Conservation (phyloP, 37 sponge, comb jelly and placozoan species). For the Sycon ciliatum region DNA sequence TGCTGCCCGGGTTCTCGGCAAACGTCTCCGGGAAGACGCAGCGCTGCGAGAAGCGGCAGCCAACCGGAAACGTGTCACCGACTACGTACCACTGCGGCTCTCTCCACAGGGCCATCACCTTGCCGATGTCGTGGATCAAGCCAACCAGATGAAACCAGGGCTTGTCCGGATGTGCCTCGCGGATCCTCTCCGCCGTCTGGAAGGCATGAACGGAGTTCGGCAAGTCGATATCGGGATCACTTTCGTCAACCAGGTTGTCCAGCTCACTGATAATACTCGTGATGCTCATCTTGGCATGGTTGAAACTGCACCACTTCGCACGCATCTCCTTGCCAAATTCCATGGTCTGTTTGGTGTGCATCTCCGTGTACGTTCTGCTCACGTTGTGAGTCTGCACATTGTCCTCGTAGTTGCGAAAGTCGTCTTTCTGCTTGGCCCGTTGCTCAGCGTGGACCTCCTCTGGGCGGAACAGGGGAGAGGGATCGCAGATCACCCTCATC, state of each 20-base stretch:
- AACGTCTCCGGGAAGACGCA: constrained; percentile 71
- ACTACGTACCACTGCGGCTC: constrained; percentile 95
- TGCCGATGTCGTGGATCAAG: constrained; percentile 87
- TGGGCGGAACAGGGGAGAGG: neutral
- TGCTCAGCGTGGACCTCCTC: neutral
- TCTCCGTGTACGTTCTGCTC: constrained; percentile 51
- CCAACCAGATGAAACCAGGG: constrained; percentile 90
- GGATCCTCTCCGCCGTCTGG: constrained; percentile 92
- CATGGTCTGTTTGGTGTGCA: constrained; percentile 62
- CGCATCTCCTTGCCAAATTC: constrained; percentile 26
- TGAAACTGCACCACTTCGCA: constrained; percentile 56
- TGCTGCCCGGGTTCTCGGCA: constrained; percentile 60
- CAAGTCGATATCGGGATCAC: constrained; percentile 70
- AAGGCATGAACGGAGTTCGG: constrained; percentile 29
- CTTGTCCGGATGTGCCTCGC: constrained; percentile 74
- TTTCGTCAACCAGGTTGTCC: constrained; percentile 74
- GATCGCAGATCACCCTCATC: constrained; percentile 11
- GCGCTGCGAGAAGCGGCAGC: constrained; percentile 58
- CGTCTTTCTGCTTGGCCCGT: neutral
- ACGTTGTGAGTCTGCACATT: constrained; percentile 13
- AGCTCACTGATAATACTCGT: constrained; percentile 70
- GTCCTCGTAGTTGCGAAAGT: neutral
- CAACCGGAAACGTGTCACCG: constrained; percentile 92
- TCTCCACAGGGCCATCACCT: constrained; percentile 80
- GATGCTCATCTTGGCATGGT: constrained; percentile 57